These are phyloP conservation scores for Hyalella azteca DNA, from an alignment of 2,888 invertebrate genomes.

Conservation along the genomic window DNA sequence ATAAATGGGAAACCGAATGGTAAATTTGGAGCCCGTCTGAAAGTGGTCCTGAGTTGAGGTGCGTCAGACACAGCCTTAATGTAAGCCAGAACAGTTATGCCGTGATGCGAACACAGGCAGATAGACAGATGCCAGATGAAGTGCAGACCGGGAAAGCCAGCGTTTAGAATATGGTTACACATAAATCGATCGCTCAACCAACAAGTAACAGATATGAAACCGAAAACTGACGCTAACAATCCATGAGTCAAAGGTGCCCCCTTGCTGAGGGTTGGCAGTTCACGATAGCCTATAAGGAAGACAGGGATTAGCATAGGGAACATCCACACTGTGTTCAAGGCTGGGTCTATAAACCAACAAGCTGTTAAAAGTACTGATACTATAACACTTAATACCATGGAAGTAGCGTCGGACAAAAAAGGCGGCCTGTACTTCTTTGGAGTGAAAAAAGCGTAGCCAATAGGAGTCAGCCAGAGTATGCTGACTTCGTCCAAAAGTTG, in stretches of 20 bases:
- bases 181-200: conserved; percentile 67
- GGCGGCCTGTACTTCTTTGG: conserved; percentile 45
- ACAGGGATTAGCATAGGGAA: conserved; percentile 77
- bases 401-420: conserved; percentile 8
- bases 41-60: neutral
- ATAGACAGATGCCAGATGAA: conserved; percentile 77
- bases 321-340: conserved; percentile 80
- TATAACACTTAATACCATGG: neutral
- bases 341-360: conserved; percentile 73
- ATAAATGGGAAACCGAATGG: neutral
- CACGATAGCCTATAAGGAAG: conserved; percentile 71
- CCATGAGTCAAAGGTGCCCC: neutral
- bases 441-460: conserved; percentile 61
- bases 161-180: conserved; percentile 78
- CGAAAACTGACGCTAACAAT: conserved; percentile 65
- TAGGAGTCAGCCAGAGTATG: conserved; percentile 82
- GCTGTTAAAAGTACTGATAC: conserved; percentile 63
- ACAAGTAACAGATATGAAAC: conserved; percentile 69
- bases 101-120: neutral
- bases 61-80: neutral
- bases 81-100: neutral
- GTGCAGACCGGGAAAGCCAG: conserved; percentile 82
- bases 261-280: conserved; percentile 66
- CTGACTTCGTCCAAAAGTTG: conserved; percentile 82
- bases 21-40: neutral